Base-by-base conservation (phyloP, 2,113 vertebrate species). In the Lepidothrix coronata region DNA sequence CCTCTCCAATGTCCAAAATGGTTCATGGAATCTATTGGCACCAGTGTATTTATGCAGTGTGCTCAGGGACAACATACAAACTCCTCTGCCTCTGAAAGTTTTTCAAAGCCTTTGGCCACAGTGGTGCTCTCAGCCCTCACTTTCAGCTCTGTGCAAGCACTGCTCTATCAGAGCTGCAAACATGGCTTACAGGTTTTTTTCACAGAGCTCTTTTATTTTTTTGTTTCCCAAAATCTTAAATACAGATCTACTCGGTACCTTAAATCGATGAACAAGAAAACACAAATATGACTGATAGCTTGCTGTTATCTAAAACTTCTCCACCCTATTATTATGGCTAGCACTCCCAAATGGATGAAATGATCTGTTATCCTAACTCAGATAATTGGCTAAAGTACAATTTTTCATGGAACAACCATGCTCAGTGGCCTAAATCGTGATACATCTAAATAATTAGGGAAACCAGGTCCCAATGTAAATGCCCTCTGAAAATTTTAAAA, bases 271-370 rank as follows among this genome's bases (percentile, higher is more conserved):
- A 88, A 80, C 18, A 89, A 81, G 75, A 93, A 94, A 91, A 89
- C 48, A 89, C 57, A 94, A 86, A 78, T 91, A 76, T 41, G 43
- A 51, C 52, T 10, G 25, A 87, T 58, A 81, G 39, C 62, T 94
- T 82, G 65, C 30, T 82, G 33, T 52, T 94, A 91, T 86, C 94
- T 81, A 81, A n/a, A 48, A 86, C 2, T 93, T 79, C 48, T 86
- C 85, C 51, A 87, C 88, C 95, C 91, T 94, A 28, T 92, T 65
- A 95, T 96, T 96, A 93, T 66, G 85, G 89, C 58, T 82, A 92
- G 85, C 88, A 91, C 88, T 95, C 90, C 93, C 91, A 87, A 90
- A 91, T 63, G 30, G 49, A 83, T 78, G 48, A 72, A 70, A 85
- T 27, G 25, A 80, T 81, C 43, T 73, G 44, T 66, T 81, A 82